Evolutionary conservation across 2,113 vertebrate genomes (phyloP).

Genomic region (Nothobranchius kuhntae): DNA sequence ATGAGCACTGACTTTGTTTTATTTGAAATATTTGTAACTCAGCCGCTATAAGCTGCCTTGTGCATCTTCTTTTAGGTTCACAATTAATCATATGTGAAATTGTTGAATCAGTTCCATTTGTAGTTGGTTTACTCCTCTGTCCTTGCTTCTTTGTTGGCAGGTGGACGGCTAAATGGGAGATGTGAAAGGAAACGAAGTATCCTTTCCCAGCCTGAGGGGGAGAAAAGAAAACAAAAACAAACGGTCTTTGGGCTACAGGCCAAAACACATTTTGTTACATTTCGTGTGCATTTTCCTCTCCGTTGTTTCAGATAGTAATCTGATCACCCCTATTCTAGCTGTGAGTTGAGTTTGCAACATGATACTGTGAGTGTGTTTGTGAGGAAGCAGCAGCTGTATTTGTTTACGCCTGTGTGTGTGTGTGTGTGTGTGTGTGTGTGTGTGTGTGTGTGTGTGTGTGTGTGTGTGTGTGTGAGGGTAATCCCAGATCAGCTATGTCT

Average conservation of each 20-base stretch:
- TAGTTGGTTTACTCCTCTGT: constrained; percentile 46
- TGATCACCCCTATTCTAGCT: constrained; percentile 10
- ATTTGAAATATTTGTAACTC: constrained; percentile 41
- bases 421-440: background rate
- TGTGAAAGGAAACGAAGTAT: constrained; percentile 50
- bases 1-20: constrained; percentile 53
- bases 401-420: constrained; percentile 14
- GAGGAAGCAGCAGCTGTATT: constrained; percentile 49
- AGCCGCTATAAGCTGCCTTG: constrained; percentile 28
- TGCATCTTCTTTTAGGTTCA: constrained; percentile 17
- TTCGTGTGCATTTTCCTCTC: constrained; percentile 17
- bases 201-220: constrained; percentile 55
- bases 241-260: constrained; percentile 12
- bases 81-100: constrained; percentile 52
- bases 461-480: constrained; percentile 15
- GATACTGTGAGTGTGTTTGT: constrained; percentile 51
- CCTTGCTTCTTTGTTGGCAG: constrained; percentile 42
- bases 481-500: constrained; percentile 50
- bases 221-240: constrained; percentile 34
- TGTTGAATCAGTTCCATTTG: constrained; percentile 56
- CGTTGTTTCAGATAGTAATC: constrained; percentile 24
- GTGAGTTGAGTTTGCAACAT: constrained; percentile 27
- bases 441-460: constrained; percentile 53
- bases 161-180: constrained; percentile 37
- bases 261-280: constrained; percentile 2